These are phyloP conservation scores for Coracopsis vasa DNA, from an alignment of 2,113 vertebrate genomes.

Conservation along the genomic window DNA sequence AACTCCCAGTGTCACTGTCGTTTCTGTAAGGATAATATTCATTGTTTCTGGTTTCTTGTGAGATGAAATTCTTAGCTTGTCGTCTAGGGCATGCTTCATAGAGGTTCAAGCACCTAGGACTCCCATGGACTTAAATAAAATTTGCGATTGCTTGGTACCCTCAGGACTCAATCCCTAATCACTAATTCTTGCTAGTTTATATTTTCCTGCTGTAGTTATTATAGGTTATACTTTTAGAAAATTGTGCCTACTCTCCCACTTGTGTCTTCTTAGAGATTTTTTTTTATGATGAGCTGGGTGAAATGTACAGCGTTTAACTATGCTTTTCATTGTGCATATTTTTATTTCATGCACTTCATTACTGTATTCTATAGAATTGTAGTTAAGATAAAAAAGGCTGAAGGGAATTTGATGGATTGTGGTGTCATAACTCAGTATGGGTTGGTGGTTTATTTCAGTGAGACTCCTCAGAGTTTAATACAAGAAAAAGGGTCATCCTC, in stretches of 20 bases:
- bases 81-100: background rate
- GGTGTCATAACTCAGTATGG: background rate
- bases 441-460: background rate
- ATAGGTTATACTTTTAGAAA: background rate
- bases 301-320: background rate
- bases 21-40: background rate
- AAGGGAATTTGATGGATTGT: background rate
- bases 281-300: background rate
- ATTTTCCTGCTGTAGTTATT: background rate
- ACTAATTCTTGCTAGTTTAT: background rate
- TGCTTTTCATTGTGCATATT: background rate
- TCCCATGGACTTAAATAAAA: background rate
- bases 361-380: background rate
- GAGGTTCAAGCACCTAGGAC: background rate
- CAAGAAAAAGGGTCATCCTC: background rate
- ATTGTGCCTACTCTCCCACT: background rate
- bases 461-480: background rate
- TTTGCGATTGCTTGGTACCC: background rate
- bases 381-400: background rate
- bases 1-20: background rate
- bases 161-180: background rate
- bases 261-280: background rate
- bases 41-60: background rate
- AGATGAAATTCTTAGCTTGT: constrained; percentile 3
- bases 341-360: background rate